phyloP scores from a whole-genome alignment of 2,113 vertebrate species.

The Pygoscelis antarcticus region DNA sequence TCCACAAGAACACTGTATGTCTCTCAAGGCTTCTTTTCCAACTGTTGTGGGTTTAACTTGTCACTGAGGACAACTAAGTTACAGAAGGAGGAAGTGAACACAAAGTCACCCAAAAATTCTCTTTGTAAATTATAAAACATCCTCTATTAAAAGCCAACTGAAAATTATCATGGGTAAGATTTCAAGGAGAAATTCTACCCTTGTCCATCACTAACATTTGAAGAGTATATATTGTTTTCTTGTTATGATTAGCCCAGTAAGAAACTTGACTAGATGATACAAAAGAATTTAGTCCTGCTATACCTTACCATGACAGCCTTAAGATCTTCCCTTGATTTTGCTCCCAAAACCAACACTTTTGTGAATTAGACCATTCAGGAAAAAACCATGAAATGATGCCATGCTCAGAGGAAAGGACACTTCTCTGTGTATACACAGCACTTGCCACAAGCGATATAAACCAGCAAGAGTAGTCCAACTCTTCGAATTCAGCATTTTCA shows the following conservation, averaged over 20 bases:
- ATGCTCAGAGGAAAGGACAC: not conserved
- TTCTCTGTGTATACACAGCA: not conserved
- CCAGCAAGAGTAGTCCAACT: not conserved
- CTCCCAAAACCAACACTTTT: not conserved
- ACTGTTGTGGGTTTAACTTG: not conserved
- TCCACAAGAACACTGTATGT: not conserved
- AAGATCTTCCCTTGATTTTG: not conserved
- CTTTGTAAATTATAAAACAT: not conserved
- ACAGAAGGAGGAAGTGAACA: not conserved
- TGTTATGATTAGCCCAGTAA: not conserved
- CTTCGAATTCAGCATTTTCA: not conserved
- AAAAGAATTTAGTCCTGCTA: not conserved
- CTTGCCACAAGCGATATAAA: not conserved
- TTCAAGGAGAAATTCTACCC: not conserved
- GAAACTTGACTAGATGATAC: not conserved
- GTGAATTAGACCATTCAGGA: not conserved
- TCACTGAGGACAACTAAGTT: accelerated
- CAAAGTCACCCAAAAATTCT: not conserved
- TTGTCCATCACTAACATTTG: not conserved
- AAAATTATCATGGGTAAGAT: not conserved
- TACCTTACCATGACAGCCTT: not conserved
- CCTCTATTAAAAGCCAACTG: not conserved
- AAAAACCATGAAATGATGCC: not conserved
- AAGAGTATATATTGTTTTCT: not conserved
- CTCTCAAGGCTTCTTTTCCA: not conserved